These are phyloP conservation scores for Rutilus rutilus DNA, from an alignment of 2,113 vertebrate species.

Conservation along the genomic window DNA sequence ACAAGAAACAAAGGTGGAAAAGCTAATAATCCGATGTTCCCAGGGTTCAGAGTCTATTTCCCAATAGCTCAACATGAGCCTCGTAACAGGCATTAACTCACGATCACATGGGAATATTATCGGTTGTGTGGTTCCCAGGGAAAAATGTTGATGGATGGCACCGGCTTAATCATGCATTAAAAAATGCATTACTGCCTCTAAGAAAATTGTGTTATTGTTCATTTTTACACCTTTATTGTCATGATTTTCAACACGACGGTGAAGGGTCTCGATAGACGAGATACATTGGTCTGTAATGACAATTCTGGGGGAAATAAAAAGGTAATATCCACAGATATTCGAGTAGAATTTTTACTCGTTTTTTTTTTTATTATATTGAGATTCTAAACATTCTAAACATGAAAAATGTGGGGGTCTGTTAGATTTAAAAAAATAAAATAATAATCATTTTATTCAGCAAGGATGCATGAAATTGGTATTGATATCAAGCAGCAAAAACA, in stretches of 20 bases:
- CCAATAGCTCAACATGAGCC: constrained; percentile 49
- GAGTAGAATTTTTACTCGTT: too few relatives aligned
- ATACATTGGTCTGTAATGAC: not conserved
- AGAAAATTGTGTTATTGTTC: constrained; percentile 56
- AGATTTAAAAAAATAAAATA: too few relatives aligned
- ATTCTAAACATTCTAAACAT: too few relatives aligned
- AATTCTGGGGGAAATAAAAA: not conserved
- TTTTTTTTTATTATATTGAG: too few relatives aligned
- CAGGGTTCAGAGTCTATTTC: constrained; percentile 31
- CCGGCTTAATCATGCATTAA: constrained; percentile 55
- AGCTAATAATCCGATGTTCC: constrained; percentile 36
- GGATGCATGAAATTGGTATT: not conserved
- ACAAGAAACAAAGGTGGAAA: constrained; percentile 20
- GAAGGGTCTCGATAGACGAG: not conserved
- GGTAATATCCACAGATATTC: too few relatives aligned
- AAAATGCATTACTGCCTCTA: constrained; percentile 52
- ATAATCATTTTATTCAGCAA: not conserved
- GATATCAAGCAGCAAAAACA: too few relatives aligned
- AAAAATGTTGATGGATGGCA: constrained; percentile 66
- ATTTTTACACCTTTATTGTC: constrained; percentile 52
- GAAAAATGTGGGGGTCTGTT: too few relatives aligned
- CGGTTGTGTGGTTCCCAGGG: constrained; percentile 53
- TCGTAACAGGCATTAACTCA: constrained; percentile 53
- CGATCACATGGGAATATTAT: constrained; percentile 65
- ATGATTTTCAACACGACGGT: constrained; percentile 10